Percentiles rank a stretch among this genome's conserved stretches.
Evolutionary conservation across 2,888 invertebrate species (phyloP).

Genomic region (Ennomos quercinarius): DNA sequence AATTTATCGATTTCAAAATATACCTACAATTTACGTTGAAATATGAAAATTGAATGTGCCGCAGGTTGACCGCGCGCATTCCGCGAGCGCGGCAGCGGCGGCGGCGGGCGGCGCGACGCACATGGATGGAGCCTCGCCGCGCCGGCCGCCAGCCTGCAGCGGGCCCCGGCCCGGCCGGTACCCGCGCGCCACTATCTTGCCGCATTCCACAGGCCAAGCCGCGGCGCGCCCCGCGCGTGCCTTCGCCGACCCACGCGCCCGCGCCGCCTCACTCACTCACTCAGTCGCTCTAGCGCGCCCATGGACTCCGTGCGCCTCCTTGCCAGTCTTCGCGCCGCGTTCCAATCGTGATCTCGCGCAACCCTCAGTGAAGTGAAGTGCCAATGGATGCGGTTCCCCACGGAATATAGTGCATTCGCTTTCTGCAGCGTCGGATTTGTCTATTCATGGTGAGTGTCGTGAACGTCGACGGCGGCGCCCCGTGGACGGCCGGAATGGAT

Average conservation of each 20-base stretch:
- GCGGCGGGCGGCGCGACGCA: constrained; percentile 23
- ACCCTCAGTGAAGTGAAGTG: constrained; percentile 79
- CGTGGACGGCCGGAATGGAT: constrained; percentile 66
- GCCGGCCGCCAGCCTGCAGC: constrained; percentile 55
- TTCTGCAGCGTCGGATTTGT: constrained; percentile 75
- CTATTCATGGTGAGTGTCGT: constrained; percentile 79
- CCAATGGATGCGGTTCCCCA: constrained; percentile 78
- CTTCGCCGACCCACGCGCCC: constrained; percentile 91
- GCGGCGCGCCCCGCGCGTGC: constrained; percentile 85
- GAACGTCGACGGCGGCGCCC: constrained; percentile 54
- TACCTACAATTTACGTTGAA: too few relatives aligned
- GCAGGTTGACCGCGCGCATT: constrained; percentile 68
- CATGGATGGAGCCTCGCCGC: constrained; percentile 26
- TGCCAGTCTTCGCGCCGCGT: constrained; percentile 52
- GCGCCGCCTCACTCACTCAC: constrained; percentile 60
- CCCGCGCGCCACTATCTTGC: constrained; percentile 75
- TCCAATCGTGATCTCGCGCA: constrained; percentile 65
- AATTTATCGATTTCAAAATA: too few relatives aligned
- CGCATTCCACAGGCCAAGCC: constrained; percentile 79
- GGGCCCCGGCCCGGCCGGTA: constrained; percentile 64
- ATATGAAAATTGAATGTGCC: constrained; percentile 49
- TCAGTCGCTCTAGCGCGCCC: constrained; percentile 77
- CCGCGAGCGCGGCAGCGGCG: constrained; percentile 43
- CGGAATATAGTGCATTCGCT: constrained; percentile 69
- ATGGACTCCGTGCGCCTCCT: constrained; percentile 62